These are phyloP conservation scores for Hirtodrosophila duncani DNA, from an alignment of 2,888 invertebrate species.

Conservation along the genomic window DNA sequence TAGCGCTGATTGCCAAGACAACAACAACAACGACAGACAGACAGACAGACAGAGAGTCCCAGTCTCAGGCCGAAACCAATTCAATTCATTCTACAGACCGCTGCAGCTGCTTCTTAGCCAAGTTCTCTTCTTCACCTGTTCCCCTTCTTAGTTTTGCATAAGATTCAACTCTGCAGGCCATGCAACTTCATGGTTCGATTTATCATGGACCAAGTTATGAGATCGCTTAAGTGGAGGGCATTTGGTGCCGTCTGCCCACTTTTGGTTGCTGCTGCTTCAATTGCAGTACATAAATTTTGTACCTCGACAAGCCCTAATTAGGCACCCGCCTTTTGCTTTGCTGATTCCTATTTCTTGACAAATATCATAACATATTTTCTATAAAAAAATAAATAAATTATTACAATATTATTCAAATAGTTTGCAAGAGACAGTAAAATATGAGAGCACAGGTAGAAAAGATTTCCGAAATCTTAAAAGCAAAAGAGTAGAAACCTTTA, in stretches of 20 bases:
- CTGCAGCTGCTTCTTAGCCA: conserved; percentile 10
- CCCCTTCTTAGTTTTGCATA: conserved; percentile 34
- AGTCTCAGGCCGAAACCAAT: background rate
- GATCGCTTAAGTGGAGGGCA: conserved; percentile 58
- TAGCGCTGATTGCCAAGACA: conserved; percentile 62
- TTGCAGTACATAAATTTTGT: conserved; percentile 51
- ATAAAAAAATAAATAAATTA: too few species aligned
- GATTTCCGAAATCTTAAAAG: too few species aligned
- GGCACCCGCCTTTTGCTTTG: conserved; percentile 6
- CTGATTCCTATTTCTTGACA: conserved; percentile 8
- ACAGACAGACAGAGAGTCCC: conserved; percentile 9
- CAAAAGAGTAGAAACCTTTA: too few species aligned
- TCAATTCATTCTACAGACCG: conserved; percentile 52
- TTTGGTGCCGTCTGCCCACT: conserved; percentile 48
- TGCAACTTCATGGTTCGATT: conserved; percentile 61
- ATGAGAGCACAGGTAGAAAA: too few species aligned
- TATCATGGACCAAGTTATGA: conserved; percentile 60
- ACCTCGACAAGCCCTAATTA: conserved; percentile 61
- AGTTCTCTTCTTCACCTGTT: background rate
- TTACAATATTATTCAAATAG: too few species aligned
- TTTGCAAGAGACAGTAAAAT: too few species aligned
- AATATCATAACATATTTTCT: too few species aligned
- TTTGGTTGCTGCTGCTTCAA: conserved; percentile 30
- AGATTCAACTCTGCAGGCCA: conserved; percentile 35
- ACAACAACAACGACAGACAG: conserved; percentile 17